phyloP scores from a whole-genome alignment of 2,888 invertebrate genomes.

The Allygus modestus region DNA sequence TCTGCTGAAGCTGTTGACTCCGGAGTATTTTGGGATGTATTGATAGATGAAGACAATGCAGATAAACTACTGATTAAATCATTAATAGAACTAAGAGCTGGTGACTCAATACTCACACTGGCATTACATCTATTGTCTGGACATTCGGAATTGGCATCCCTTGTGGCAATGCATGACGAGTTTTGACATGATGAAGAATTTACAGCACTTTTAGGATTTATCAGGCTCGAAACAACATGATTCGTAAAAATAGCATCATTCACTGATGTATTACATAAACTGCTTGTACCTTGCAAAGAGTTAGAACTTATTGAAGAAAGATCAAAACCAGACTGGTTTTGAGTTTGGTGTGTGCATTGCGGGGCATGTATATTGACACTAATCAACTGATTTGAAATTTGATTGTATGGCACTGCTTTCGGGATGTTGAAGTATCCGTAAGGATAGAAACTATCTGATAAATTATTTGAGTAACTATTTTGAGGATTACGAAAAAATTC shows the following conservation, averaged over 20 bases:
- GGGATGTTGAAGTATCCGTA: neutral
- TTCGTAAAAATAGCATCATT: neutral
- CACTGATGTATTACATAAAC: neutral
- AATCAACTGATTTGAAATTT: slow-evolving; percentile 18
- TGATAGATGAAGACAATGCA: neutral
- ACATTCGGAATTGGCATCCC: neutral
- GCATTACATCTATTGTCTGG: neutral
- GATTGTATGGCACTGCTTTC: neutral
- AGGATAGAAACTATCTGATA: neutral
- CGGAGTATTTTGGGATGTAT: neutral
- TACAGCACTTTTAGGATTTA: neutral
- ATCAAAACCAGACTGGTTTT: neutral
- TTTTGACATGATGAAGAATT: neutral
- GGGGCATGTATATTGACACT: slow-evolving; percentile 17
- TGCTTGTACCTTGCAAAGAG: neutral
- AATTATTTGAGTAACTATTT: neutral
- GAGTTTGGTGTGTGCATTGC: neutral
- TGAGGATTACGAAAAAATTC: neutral
- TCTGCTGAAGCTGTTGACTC: neutral
- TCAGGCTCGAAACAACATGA: neutral
- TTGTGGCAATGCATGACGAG: neutral
- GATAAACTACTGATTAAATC: slow-evolving; percentile 10
- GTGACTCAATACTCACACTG: neutral
- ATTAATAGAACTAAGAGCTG: neutral
- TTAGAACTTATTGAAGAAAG: neutral